Evolutionary conservation across 1,140 invertebrate species (phyloP).

Genomic region (Coptotermes formosanus): DNA sequence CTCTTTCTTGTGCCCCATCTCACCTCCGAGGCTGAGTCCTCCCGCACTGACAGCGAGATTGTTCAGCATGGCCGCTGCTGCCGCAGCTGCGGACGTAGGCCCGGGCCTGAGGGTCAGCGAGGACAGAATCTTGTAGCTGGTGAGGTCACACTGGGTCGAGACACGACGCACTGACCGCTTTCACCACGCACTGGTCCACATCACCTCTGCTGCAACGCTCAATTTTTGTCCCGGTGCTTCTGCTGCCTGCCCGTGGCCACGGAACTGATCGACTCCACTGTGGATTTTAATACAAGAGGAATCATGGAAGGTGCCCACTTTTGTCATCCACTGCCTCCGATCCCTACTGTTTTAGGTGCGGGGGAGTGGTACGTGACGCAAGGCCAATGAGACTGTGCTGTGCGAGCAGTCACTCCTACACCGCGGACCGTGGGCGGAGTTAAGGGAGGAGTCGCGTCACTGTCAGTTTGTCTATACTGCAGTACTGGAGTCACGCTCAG

Average conservation of each 20-base stretch:
- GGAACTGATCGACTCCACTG: conserved; percentile 20
- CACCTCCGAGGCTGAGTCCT: conserved; percentile 29
- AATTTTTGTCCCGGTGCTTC: not conserved
- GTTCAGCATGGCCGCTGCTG: conserved; percentile 23
- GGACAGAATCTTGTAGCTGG: conserved; percentile 42
- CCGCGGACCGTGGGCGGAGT: not conserved
- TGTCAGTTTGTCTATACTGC: too few species aligned
- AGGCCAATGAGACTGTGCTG: not conserved
- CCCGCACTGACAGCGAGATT: conserved; percentile 19
- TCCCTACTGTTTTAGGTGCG: not conserved
- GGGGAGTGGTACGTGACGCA: not conserved
- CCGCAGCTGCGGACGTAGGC: conserved; percentile 30
- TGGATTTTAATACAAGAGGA: conserved; percentile 27
- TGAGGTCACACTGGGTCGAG: not conserved
- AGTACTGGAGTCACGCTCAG: not conserved
- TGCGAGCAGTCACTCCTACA: not conserved
- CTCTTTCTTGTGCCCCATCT: not conserved
- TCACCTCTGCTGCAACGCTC: not conserved
- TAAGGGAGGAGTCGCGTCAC: not conserved
- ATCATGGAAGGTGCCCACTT: conserved; percentile 27
- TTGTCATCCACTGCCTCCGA: not conserved
- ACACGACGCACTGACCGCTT: not conserved
- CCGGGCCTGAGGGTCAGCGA: conserved; percentile 39
- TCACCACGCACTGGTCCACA: not conserved
- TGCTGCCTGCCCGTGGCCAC: too few species aligned